Evolutionary conservation across 2,797 vertebrate genomes (phyloP).

Genomic region (Amniataba percoides): DNA sequence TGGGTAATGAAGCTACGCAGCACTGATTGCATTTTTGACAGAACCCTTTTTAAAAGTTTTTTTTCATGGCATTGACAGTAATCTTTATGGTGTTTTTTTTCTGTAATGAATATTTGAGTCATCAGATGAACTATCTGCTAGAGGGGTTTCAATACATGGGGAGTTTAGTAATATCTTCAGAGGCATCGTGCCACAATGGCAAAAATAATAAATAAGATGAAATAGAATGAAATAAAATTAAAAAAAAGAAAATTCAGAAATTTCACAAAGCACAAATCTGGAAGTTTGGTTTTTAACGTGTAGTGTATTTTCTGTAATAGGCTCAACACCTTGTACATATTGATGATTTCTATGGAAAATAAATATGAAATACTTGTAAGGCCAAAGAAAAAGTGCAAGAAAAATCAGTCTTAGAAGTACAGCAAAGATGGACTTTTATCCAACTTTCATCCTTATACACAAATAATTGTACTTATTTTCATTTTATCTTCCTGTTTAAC

Average conservation of each 20-base stretch:
- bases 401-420: not conserved
- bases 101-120: not conserved
- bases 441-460: not conserved
- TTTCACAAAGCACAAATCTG: not conserved
- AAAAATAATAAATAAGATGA: not conserved
- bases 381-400: conserved; percentile 5
- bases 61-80: not conserved
- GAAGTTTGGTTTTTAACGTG: not conserved
- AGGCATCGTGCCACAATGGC: not conserved
- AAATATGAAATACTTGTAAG: not conserved
- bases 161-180: not conserved
- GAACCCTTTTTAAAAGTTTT: conserved; percentile 54
- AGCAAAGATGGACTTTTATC: not conserved
- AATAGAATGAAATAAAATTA: too few relatives aligned
- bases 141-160: not conserved
- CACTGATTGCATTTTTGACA: conserved; percentile 43
- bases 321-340: not conserved
- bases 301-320: too few relatives aligned
- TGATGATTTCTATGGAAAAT: not conserved
- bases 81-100: not conserved
- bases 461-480: not conserved
- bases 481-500: conserved; percentile 11
- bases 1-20: conserved; percentile 39
- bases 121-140: not conserved
- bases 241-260: too few relatives aligned